phyloP scores from a whole-genome alignment of 1,140 invertebrate species.

The Mesaphorura yosii region DNA sequence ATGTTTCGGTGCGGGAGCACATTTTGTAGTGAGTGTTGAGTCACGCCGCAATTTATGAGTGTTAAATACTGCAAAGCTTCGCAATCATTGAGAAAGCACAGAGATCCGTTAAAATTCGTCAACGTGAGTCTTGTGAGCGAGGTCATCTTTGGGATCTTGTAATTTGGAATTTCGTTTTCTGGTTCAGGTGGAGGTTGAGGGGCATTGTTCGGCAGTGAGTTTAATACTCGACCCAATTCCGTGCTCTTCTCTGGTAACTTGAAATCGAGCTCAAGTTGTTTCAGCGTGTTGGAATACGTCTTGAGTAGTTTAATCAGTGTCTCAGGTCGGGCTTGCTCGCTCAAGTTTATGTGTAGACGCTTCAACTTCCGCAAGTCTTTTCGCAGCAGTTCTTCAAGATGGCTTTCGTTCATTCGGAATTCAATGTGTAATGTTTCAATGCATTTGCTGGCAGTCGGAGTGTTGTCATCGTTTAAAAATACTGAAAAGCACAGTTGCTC shows the following conservation, averaged over 20 bases:
- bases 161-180: not conserved
- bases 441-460: not conserved
- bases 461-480: not conserved
- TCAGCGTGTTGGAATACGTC: not conserved
- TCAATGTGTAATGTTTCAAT: not conserved
- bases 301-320: not conserved
- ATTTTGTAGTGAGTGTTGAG: not conserved
- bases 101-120: slow-evolving; percentile 2
- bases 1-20: not conserved
- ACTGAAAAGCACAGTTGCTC: not conserved
- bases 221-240: no score
- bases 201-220: not conserved
- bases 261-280: not conserved
- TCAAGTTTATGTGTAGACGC: not conserved
- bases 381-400: not conserved
- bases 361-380: not conserved
- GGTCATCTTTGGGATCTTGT: not conserved
- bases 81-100: not conserved
- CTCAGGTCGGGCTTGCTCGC: not conserved
- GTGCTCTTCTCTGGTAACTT: no score
- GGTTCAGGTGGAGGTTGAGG: not conserved
- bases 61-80: not conserved
- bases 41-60: not conserved
- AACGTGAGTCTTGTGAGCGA: not conserved
- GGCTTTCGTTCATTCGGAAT: not conserved